Evolutionary conservation across 2,113 vertebrate genomes (phyloP), one percentile per base, ranked within the genome.

Genomic region (Triplophysa siluroides): DNA sequence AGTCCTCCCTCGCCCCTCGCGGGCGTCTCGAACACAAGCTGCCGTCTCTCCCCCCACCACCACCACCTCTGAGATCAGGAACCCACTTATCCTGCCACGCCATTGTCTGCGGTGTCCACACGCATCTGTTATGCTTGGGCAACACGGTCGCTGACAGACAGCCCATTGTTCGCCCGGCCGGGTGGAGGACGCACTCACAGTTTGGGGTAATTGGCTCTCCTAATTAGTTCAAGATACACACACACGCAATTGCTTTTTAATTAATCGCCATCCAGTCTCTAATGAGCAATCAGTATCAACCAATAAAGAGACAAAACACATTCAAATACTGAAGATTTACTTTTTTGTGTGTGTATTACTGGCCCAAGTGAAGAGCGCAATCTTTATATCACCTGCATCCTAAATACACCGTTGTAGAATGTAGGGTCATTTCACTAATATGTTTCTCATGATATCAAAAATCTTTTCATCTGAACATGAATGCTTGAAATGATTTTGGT

Each of bases 101-200:
- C 86, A 88, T 90, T 90, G 87, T 91, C 84, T 91, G 87, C 77
- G 41, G 73, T 86, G 89, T 91, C 89, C 86, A 88, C 87, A 88
- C 85, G 84, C 90, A 91, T 91, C 88, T 91, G 90, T 89, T 82
- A 86, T 86, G 88, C 87, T 85, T 88, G 88, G 84, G 85, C 86
- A 84, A 87, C 83, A 78, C 69, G 87, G 86, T 83, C 87, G 75
- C 80, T 84, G 85, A 80, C 83, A 86, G 81, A 77, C 83, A 67
- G 60, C 67, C 84, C 65, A 82, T 81, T 84, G 83, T 86, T 82
- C 79, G 74, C 60, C 64, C 47, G 69, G 83, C 84, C 76, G 76
- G 84, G 78, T 62, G 77, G 75, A 81, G 84, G 88, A 85, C 80
- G 50, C 83, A 86, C 78, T 78, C 90, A 89, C 83, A 84, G 83